Evolutionary conservation across 2,888 invertebrate species (phyloP), one percentile per base, ranked within the genome.

Genomic region (Tanytarsus gracilentus): DNA sequence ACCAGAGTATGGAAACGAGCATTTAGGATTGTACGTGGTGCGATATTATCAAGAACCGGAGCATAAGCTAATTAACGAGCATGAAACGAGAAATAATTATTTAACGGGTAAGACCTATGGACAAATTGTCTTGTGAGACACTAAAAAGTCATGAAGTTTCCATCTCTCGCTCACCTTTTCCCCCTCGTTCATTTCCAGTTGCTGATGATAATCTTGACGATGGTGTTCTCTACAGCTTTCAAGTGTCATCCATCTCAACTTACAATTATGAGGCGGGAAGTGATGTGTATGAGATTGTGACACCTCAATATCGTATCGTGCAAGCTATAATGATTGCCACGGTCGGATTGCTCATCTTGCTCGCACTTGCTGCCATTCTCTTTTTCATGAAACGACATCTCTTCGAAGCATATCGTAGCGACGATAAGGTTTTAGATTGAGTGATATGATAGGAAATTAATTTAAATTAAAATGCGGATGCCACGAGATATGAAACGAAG

Each of bases 151-250:
- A 11, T 58, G 11, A 21, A 36, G 6, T 21, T 36, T 40, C 26
- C 9, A n/a, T 27, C 25, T 36, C 3, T 16, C 9, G 16, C 11
- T 9, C 3, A 7, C 4, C n/a, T 36, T 3, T 33, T 23, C 16
- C 23, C 8, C 8, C 30, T 44, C 23, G n/a, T 9, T 29, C 11
- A 1, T 23, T 59, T 62, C 30, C 63, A 62, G 58, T 72, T 72
- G 53, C 77, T 82, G 85, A 90, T 65, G 79, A 80, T 66, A 78
- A 79, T 64, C 75, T 88, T 64, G 79, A 81, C 65, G 88, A 88
- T 68, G 88, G 88, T 64, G 80, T 77, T 66, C 78, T 76, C 56
- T 90, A 90, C 71, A 78, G 79, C 67, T 84, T 90, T 67, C 84
- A 85, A 72, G 86, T 92, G 62, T 71, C 80, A 63, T 84, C 88